A percentile compares a stretch with the other conserved stretches of the same genome.
Conservation (phyloP, 2,113 vertebrate species). For the Psilopsiagon aymara region DNA sequence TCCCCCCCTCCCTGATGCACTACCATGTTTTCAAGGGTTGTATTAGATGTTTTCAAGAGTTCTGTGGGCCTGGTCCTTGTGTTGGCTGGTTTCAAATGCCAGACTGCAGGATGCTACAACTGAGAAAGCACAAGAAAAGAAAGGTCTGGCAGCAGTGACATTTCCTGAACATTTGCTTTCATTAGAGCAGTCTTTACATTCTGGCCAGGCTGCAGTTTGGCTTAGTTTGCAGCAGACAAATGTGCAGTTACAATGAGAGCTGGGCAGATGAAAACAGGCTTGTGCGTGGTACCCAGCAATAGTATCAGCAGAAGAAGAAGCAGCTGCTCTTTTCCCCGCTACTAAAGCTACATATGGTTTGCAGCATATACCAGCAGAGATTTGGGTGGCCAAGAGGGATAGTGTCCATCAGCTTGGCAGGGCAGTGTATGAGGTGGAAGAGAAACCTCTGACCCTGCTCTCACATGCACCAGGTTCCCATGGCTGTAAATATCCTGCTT, state of each 20-base stretch:
- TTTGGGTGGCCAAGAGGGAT: background rate
- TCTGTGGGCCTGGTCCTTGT: background rate
- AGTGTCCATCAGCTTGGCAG: background rate
- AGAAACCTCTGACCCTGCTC: background rate
- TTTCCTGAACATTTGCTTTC: background rate
- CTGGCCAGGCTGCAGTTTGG: background rate
- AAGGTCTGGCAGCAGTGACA: background rate
- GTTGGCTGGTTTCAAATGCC: background rate
- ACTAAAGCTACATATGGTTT: background rate
- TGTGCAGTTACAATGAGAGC: accelerated
- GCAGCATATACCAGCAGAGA: background rate
- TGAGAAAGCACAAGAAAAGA: background rate
- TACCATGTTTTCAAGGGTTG: accelerated
- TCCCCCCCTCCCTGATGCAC: background rate
- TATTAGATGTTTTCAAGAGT: background rate
- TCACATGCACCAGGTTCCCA: accelerated
- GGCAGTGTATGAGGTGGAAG: background rate
- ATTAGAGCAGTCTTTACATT: background rate
- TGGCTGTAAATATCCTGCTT: background rate
- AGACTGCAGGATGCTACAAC: background rate
- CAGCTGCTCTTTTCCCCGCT: background rate
- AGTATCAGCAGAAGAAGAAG: accelerated
- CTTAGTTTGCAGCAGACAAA: background rate
- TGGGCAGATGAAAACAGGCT: background rate
- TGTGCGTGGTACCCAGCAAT: accelerated